Conservation (phyloP, 2,113 vertebrate genomes). For the Sakesphorus luctuosus region DNA sequence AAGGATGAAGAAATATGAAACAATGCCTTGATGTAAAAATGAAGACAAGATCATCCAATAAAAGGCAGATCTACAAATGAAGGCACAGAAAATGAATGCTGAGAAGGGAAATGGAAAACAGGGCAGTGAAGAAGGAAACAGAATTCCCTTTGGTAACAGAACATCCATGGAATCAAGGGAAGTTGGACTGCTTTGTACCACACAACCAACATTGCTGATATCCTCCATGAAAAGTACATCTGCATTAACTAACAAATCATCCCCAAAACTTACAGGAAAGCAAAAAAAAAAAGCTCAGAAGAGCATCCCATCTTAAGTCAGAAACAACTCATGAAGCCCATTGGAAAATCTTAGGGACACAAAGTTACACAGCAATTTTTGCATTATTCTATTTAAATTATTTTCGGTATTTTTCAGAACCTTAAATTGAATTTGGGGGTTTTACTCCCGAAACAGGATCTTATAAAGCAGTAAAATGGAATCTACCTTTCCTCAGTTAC, state of each 20-base stretch:
- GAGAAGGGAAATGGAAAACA: not conserved
- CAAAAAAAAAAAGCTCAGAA: not conserved
- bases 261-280: not conserved
- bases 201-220: fast-evolving
- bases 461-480: not conserved
- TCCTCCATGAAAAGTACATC: not conserved
- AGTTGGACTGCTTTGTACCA: not conserved
- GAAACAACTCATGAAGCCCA: not conserved
- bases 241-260: not conserved
- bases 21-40: not conserved
- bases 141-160: not conserved
- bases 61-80: not conserved
- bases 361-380: not conserved
- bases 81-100: not conserved
- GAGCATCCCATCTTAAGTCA: not conserved
- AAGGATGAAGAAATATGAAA: not conserved
- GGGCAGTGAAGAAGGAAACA: not conserved
- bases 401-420: not conserved
- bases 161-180: not conserved
- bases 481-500: not conserved
- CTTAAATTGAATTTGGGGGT: not conserved
- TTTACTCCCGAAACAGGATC: not conserved
- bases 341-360: not conserved
- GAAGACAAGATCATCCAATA: not conserved
- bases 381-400: not conserved